Percentiles rank a stretch among this genome's conserved stretches.
Conservation (phyloP, 2,888 invertebrate genomes). For the Branchipolynoe longqiensis region DNA sequence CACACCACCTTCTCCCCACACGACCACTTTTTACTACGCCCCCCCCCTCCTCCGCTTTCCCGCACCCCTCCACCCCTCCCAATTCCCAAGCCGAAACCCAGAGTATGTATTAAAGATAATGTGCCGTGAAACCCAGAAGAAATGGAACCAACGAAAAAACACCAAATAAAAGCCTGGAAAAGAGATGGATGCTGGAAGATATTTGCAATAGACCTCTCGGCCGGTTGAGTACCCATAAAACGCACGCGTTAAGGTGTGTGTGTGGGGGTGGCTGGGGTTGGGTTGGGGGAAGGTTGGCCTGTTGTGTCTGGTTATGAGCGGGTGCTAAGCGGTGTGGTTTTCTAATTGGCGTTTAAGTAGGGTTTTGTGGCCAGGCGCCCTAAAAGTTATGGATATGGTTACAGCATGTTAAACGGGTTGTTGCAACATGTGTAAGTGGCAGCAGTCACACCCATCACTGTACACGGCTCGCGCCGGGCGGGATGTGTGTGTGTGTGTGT, state of each 20-base stretch:
- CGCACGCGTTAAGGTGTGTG: too few relatives aligned
- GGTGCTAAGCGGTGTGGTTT: constrained; percentile 10
- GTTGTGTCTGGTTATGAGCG: neutral
- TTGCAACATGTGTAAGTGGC: neutral
- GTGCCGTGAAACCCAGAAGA: too few relatives aligned
- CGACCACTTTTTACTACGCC: too few relatives aligned
- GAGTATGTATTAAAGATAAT: neutral
- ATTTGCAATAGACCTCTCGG: too few relatives aligned
- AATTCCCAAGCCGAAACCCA: neutral
- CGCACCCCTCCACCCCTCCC: neutral
- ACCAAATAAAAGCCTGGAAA: too few relatives aligned
- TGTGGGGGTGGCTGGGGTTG: too few relatives aligned
- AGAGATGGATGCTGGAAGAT: too few relatives aligned
- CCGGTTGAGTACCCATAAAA: too few relatives aligned
- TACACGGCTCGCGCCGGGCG: neutral
- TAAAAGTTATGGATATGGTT: constrained; percentile 16
- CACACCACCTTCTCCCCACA: neutral
- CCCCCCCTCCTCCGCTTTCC: neutral
- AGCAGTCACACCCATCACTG: too few relatives aligned
- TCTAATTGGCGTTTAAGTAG: constrained; percentile 19
- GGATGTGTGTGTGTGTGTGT: neutral
- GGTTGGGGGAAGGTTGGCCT: too few relatives aligned
- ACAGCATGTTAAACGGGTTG: constrained; percentile 36
- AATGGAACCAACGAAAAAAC: too few relatives aligned
- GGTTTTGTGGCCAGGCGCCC: neutral